These are phyloP conservation scores for Drosophila subquinaria DNA, from an alignment of 2,888 invertebrate species.

Conservation along the genomic window DNA sequence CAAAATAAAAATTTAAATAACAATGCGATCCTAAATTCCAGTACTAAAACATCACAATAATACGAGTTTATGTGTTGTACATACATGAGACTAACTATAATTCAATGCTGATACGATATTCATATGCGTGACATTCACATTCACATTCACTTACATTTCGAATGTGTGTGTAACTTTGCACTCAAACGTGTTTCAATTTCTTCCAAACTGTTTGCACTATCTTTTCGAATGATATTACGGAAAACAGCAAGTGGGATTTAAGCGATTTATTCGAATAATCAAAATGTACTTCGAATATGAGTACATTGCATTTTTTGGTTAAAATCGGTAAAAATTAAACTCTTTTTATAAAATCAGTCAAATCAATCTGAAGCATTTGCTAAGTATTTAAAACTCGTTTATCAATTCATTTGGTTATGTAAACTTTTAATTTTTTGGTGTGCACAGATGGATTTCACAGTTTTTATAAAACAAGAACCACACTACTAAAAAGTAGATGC, in stretches of 20 bases:
- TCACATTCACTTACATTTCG: conserved; percentile 29
- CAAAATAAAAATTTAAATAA: conserved; percentile 23
- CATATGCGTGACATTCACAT: conserved; percentile 66
- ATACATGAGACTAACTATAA: conserved; percentile 21
- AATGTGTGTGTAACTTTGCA: conserved; percentile 45
- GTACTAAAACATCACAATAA: conserved; percentile 10
- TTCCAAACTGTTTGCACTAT: conserved; percentile 51
- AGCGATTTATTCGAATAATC: conserved; percentile 69
- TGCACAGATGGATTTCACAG: conserved; percentile 52
- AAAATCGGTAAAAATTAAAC: conserved; percentile 17
- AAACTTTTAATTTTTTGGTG: background rate
- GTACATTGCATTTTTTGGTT: conserved; percentile 11
- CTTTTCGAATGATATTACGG: conserved; percentile 39
- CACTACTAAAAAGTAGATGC: conserved; percentile 57
- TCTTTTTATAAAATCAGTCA: conserved; percentile 43
- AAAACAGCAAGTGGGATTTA: conserved; percentile 83
- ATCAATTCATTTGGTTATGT: too few species aligned
- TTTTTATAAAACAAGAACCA: conserved; percentile 66
- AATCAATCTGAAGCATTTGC: conserved; percentile 42
- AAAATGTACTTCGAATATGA: conserved; percentile 5
- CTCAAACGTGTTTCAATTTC: conserved; percentile 86
- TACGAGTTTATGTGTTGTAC: background rate
- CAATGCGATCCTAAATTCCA: conserved; percentile 21
- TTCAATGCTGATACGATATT: conserved; percentile 81
- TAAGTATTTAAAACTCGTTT: too few species aligned